Evolutionary conservation across 2,888 invertebrate genomes (phyloP).

Genomic region (Drosophila testacea): DNA sequence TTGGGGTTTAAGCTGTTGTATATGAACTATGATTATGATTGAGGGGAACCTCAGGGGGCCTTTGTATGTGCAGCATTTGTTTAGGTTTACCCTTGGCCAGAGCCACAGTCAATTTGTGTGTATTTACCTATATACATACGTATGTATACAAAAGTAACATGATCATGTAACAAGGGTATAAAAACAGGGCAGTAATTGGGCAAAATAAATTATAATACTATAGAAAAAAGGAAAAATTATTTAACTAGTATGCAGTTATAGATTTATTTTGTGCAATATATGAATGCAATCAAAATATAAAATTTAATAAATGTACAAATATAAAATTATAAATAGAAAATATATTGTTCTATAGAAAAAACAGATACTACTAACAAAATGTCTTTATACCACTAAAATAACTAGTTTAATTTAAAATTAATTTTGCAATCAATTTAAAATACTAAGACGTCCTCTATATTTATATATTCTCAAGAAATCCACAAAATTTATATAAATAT

Average conservation of each 20-base stretch:
- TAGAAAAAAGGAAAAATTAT: neutral
- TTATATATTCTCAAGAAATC: neutral
- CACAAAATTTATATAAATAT: neutral
- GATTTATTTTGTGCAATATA: too few species aligned
- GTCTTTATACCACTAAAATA: too few species aligned
- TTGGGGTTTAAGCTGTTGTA: slow-evolving; percentile 18
- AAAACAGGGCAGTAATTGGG: neutral
- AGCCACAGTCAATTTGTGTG: slow-evolving; percentile 6
- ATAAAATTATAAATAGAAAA: too few species aligned
- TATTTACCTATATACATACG: neutral
- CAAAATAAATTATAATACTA: neutral
- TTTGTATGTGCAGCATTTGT: slow-evolving; percentile 24
- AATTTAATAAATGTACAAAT: too few species aligned
- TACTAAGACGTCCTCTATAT: neutral
- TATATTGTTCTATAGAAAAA: too few species aligned
- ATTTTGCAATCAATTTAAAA: too few species aligned
- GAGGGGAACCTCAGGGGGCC: neutral
- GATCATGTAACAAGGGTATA: slow-evolving; percentile 1
- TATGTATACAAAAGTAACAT: neutral
- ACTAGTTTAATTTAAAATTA: too few species aligned
- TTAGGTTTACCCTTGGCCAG: slow-evolving; percentile 40
- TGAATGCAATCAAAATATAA: too few species aligned
- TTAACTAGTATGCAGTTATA: neutral
- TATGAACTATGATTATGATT: slow-evolving; percentile 40
- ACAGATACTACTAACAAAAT: too few species aligned